Evolutionary conservation across 2,113 vertebrate species (phyloP), one percentile per base, ranked within the genome.

Genomic region (Xenopus laevis): DNA sequence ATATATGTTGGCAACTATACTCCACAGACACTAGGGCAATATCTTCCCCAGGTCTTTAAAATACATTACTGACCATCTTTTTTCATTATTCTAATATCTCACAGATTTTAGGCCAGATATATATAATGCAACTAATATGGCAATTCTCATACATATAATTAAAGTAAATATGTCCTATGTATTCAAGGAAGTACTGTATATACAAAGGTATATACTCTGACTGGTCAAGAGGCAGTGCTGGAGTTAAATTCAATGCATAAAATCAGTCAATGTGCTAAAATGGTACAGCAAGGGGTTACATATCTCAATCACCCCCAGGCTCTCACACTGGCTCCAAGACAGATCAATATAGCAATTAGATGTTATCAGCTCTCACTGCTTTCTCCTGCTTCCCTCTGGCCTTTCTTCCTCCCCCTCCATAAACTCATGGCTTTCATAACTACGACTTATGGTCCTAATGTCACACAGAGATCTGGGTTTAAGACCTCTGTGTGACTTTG

Each of bases 301-400:
- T 59, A 77, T 77, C 74, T 77, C 66, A 77, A 77, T 70, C 73
- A 78, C 68, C 78, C 79, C 71, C 71, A 58, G 71, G 82, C 79
- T 53, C n/a, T 68, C 62, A 79, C 17, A 47, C 61, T 78, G 76
- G 83, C 84, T 87, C 83, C 55, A 4, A 74, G 62, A 75, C 78
- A 40, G 55, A 91, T 92, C 88, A 64, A 92, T 91, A 84, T 81
- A 79, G 85, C 88, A 87, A 89, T 87, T 90, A 88, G 88, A 87
- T 90, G 86, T 83, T 84, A 90, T 88, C 89, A 86, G 85, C 52
- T 20, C 62, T 64, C 59, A 67, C 77, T 72, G 78, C 53, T 79
- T 50, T 71, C 2, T 59, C 79, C 79, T 78, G 67, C 78, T 63
- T 70, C 18, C 74, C 4, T 9, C 80, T 71, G 44, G 52, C 81